Conservation (phyloP, 2,113 vertebrate species). For the Rattus rattus region DNA sequence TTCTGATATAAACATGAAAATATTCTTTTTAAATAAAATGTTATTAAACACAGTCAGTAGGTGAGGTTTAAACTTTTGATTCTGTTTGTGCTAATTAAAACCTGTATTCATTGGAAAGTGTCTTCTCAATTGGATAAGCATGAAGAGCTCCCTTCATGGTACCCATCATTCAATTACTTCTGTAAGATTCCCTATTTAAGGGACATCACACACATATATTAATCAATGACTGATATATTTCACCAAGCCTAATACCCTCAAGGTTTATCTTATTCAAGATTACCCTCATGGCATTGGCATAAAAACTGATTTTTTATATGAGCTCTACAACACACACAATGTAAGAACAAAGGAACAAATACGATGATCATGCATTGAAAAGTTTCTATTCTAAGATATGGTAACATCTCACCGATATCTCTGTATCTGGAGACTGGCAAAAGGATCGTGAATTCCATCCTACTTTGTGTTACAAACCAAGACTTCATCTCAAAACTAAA, state of each 20-base stretch:
- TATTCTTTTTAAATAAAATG: neutral
- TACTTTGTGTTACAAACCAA: neutral
- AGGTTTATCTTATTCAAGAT: neutral
- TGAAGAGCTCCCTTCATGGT: accelerated
- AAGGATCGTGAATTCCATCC: neutral
- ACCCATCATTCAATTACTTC: neutral
- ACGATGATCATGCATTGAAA: neutral
- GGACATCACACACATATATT: neutral
- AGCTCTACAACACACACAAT: neutral
- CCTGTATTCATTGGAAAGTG: neutral
- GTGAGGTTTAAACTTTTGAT: neutral
- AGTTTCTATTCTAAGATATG: neutral
- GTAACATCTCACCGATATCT: neutral
- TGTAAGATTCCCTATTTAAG: neutral
- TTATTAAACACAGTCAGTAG: neutral
- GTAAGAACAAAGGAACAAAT: neutral
- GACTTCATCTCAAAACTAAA: neutral
- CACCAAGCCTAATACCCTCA: neutral
- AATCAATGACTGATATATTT: neutral
- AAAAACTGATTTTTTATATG: neutral
- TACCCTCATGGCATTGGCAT: neutral
- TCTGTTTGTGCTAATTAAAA: neutral
- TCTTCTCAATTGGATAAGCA: no score
- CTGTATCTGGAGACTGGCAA: neutral
- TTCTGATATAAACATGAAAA: neutral